Evolutionary conservation across 2,888 invertebrate species (phyloP), one percentile per base, ranked within the genome.

Genomic region (Tenthredo distinguenda): DNA sequence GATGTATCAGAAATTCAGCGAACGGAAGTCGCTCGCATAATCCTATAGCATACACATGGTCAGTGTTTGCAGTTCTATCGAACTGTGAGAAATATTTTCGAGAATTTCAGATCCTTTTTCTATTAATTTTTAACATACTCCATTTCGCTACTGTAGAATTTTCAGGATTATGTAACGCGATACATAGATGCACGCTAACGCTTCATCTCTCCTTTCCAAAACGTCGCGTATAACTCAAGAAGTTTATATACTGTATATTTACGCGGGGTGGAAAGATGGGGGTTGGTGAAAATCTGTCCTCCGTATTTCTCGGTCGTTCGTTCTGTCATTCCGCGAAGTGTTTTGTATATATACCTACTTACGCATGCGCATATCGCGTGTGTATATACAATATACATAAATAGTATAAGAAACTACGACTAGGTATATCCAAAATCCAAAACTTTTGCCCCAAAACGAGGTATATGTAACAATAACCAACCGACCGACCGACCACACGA

Each of bases 321-420:
- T 40, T 74, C 43, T 74, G 72, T 77, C 76, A 77, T 77, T 77
- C 76, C 50, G 47, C 76, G 76, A 77, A 77, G 76, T 77, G 50
- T 26, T 50, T 77, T 77, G 76, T 77, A 5, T 77, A 77, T 50
- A 77, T 77, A 77, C 3, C 37, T 71, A 74, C 31, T 50, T 50
- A 55, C 4, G 18, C 26, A 50, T 50, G 12, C 31, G 18, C 9
- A 43, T 31, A 50, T 18, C 31, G 26, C 18, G 26, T 26, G 12
- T 47, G 18, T 68, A 34, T 68, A 34, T 68, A 18, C 1, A 18
- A 34, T 68, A 68, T 34, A 34, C 34, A 34, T 34, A 34, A 18
- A 34, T 68, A 68, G 34, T 68, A 34, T 12, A 9, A 62, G 62
- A 62, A 62, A 62, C 26, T 21, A 15, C 0, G 31, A 5, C 18